Conservation (phyloP, 2,888 invertebrate genomes). For the Callyntrura sp. region DNA sequence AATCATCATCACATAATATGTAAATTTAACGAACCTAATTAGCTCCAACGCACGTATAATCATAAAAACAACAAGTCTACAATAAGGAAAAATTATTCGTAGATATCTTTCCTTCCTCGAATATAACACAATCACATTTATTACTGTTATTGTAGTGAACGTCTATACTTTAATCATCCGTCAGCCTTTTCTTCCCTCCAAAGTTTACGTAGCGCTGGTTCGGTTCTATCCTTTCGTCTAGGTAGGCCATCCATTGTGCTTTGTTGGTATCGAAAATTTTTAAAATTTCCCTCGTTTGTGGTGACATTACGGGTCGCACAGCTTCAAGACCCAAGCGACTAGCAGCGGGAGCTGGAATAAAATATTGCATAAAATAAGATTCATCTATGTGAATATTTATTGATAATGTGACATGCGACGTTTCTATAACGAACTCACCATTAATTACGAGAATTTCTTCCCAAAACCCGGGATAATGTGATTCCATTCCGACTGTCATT, state of each 20-base stretch:
- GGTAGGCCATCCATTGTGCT: conserved; percentile 31
- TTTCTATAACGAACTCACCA: conserved; percentile 9
- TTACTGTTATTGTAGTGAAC: too few relatives aligned
- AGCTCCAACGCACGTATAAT: too few relatives aligned
- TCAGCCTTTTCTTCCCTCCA: too few relatives aligned
- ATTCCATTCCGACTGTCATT: not conserved
- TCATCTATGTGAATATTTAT: not conserved
- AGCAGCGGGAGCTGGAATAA: conserved; percentile 17
- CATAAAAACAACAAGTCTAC: too few relatives aligned
- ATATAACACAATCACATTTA: too few relatives aligned
- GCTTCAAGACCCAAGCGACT: not conserved
- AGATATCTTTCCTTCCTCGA: too few relatives aligned
- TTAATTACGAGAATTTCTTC: conserved; percentile 50
- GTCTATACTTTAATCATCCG: too few relatives aligned
- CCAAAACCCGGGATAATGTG: conserved; percentile 18
- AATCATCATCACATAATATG: too few relatives aligned
- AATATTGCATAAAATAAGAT: not conserved
- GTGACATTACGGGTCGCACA: conserved; percentile 31
- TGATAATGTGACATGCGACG: not conserved
- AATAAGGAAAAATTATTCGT: too few relatives aligned
- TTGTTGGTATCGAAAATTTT: conserved; percentile 25
- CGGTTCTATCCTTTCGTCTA: conserved; percentile 46
- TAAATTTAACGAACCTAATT: too few relatives aligned
- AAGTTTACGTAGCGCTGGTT: not conserved
- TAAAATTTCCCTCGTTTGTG: not conserved